phyloP scores from a whole-genome alignment of 1,140 invertebrate genomes.

The Drosophila novamexicana region DNA sequence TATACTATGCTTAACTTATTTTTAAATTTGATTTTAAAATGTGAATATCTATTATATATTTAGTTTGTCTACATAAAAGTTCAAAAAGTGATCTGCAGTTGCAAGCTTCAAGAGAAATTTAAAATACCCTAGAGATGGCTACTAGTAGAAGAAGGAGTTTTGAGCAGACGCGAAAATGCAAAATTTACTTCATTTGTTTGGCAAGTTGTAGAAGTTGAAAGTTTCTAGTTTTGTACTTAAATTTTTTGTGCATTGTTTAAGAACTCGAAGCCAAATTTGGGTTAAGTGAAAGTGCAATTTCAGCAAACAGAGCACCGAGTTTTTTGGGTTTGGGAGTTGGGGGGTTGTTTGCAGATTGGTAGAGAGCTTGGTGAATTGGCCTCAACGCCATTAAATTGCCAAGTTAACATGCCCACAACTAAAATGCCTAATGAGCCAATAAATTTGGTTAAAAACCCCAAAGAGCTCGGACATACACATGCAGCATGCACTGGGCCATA shows the following conservation, averaged over 20 bases:
- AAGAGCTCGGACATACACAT: slow-evolving; percentile 55
- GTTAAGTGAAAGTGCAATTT: slow-evolving; percentile 64
- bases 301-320: slow-evolving; percentile 5
- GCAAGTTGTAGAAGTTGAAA: slow-evolving; percentile 42
- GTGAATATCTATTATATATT: no score
- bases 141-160: no score
- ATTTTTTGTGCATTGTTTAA: slow-evolving; percentile 39
- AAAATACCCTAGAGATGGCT: neutral
- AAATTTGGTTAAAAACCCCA: slow-evolving; percentile 56
- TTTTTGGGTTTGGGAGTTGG: neutral
- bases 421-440: slow-evolving; percentile 74
- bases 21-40: no score
- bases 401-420: slow-evolving; percentile 69
- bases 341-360: slow-evolving; percentile 1
- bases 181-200: slow-evolving; percentile 50
- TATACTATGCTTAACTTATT: no score
- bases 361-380: slow-evolving; percentile 16
- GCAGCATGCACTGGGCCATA: slow-evolving; percentile 55
- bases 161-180: slow-evolving; percentile 41
- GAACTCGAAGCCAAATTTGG: slow-evolving; percentile 38
- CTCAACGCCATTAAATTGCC: slow-evolving; percentile 41
- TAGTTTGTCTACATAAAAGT: no score
- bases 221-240: slow-evolving; percentile 44
- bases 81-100: no score
- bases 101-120: neutral